Conservation (phyloP, 2,797 vertebrate genomes). For the Pseudochirops cupreus region DNA sequence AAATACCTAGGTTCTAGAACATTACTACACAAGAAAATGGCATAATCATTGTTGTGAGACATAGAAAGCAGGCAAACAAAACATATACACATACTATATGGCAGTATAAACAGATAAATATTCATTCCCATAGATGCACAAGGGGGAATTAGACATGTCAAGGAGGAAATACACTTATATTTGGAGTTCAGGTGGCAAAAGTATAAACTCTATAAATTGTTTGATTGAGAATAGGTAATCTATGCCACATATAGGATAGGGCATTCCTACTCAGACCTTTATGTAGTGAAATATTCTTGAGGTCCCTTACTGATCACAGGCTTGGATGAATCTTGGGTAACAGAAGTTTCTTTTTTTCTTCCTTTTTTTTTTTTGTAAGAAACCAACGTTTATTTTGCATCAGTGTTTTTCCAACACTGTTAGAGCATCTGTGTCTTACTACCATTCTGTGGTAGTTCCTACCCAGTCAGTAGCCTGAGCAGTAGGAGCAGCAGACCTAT, state of each 20-base stretch:
- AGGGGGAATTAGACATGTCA: background rate
- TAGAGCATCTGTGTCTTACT: too few species aligned
- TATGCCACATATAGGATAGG: too few species aligned
- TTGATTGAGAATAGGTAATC: background rate
- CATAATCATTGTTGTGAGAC: background rate
- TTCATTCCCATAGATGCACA: background rate
- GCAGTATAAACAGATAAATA: background rate
- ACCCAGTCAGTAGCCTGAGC: too few species aligned
- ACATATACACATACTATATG: too few species aligned
- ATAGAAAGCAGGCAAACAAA: background rate
- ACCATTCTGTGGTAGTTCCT: too few species aligned
- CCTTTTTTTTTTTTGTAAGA: too few species aligned
- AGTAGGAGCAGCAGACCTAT: too few species aligned
- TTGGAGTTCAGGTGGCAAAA: background rate
- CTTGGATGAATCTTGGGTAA: background rate
- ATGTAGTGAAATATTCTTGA: too few species aligned
- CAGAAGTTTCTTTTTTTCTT: background rate
- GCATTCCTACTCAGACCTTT: too few species aligned
- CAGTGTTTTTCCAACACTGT: too few species aligned
- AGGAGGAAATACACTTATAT: background rate
- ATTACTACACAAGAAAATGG: background rate
- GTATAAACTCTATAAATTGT: background rate
- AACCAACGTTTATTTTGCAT: too few species aligned
- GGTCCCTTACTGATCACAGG: background rate
- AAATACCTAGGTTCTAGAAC: too few species aligned